These are phyloP conservation scores for Odontamblyopus lacepedii DNA, from an alignment of 2,797 vertebrate genomes.

Conservation along the genomic window DNA sequence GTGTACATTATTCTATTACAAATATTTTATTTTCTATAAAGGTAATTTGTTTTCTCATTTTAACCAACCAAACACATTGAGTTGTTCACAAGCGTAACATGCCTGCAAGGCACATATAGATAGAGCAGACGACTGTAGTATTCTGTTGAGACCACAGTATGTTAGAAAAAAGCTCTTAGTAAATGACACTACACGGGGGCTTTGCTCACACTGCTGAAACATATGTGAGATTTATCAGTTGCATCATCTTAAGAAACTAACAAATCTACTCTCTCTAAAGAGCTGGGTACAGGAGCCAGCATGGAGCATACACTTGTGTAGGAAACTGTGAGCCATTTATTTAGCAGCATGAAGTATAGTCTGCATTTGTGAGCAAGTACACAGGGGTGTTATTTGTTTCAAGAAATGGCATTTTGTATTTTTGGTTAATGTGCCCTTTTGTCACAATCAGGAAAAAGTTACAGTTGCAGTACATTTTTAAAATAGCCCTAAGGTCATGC, in stretches of 20 bases:
- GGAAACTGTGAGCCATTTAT: slow-evolving; percentile 11
- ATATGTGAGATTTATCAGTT: slow-evolving; percentile 30
- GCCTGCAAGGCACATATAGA: neutral
- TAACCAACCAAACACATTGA: neutral
- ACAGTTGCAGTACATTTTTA: slow-evolving; percentile 2
- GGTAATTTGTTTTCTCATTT: neutral
- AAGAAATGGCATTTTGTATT: neutral
- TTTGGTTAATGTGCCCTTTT: slow-evolving; percentile 28
- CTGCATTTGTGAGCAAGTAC: neutral
- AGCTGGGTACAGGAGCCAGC: slow-evolving; percentile 13
- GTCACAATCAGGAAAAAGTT: slow-evolving; percentile 26
- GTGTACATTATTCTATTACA: neutral
- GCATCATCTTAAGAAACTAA: slow-evolving; percentile 26
- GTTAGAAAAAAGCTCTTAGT: slow-evolving; percentile 4
- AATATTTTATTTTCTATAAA: neutral
- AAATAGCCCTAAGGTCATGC: neutral
- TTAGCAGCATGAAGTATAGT: neutral
- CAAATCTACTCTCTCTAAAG: slow-evolving; percentile 27
- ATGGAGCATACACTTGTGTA: neutral
- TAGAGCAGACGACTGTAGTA: neutral
- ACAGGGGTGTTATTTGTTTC: slow-evolving; percentile 5
- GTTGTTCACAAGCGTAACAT: neutral
- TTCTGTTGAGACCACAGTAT: slow-evolving; percentile 6
- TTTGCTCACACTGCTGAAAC: slow-evolving; percentile 18
- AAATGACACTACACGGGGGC: neutral